Percentiles rank a stretch among this genome's conserved stretches.
phyloP scores from a whole-genome alignment of 2,797 vertebrate species.

The Paratrypauchen microcephalus region DNA sequence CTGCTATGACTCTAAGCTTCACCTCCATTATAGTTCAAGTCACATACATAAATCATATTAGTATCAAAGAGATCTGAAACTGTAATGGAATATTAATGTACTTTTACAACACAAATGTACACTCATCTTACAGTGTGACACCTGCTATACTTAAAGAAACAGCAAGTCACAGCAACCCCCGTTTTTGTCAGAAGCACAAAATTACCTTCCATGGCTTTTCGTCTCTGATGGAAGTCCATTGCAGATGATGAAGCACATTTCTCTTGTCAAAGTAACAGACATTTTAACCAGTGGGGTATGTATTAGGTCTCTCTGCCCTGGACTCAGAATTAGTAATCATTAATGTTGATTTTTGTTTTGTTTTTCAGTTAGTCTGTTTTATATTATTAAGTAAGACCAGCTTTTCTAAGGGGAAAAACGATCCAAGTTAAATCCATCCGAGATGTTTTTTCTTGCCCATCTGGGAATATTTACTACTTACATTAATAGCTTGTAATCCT shows the following conservation, averaged over 20 bases:
- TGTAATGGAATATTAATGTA: conserved; percentile 12
- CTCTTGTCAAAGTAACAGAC: conserved; percentile 62
- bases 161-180: conserved; percentile 53
- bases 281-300: conserved; percentile 45
- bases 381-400: neutral
- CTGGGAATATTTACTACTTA: no score
- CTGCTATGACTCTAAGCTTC: conserved; percentile 12
- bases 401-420: no score
- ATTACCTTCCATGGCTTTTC: conserved; percentile 47
- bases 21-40: conserved; percentile 20
- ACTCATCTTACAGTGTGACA: conserved; percentile 1
- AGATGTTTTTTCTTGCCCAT: no score
- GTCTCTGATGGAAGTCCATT: conserved; percentile 38
- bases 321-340: conserved; percentile 30
- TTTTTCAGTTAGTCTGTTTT: neutral
- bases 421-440: no score
- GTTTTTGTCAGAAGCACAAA: conserved; percentile 32
- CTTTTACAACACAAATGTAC: conserved; percentile 11
- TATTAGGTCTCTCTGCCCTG: conserved; percentile 53
- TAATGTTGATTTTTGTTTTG: conserved; percentile 5
- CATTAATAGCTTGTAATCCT: no score
- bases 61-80: conserved; percentile 16
- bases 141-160: conserved; percentile 25
- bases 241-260: conserved; percentile 60
- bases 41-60: conserved; percentile 16